phyloP scores from a whole-genome alignment of 2,113 vertebrate genomes.

The Pedetes capensis region DNA sequence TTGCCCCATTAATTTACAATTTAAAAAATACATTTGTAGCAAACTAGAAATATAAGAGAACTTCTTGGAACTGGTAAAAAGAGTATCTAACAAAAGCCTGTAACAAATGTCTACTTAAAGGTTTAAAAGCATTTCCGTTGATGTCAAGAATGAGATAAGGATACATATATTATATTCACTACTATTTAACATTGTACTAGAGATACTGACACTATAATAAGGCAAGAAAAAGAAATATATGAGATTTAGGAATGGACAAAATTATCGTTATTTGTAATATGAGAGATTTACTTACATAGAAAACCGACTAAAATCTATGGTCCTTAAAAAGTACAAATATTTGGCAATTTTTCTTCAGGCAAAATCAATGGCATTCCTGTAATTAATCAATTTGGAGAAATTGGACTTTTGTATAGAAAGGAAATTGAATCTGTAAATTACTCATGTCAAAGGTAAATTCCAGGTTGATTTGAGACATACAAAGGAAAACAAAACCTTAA shows the following conservation, averaged over 20 bases:
- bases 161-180: background rate
- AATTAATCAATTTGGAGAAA: slow-evolving; percentile 12
- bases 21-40: background rate
- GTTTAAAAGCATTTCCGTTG: background rate
- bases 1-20: background rate
- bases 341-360: slow-evolving; percentile 1
- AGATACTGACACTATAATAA: background rate
- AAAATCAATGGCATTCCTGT: slow-evolving; percentile 1
- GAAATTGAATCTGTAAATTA: background rate
- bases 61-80: background rate
- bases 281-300: background rate
- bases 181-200: background rate
- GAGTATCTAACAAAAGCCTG: background rate
- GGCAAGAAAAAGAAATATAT: slow-evolving; percentile 10
- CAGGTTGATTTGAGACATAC: background rate
- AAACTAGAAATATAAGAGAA: background rate
- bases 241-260: background rate
- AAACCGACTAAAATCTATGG: slow-evolving; percentile 32
- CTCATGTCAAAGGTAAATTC: background rate
- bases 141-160: background rate
- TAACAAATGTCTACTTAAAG: background rate
- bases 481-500: background rate
- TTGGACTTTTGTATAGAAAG: background rate
- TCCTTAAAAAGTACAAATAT: slow-evolving; percentile 48
- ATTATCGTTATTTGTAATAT: background rate